Evolutionary conservation across 2,797 vertebrate species (phyloP).

Genomic region (Esox masquinongy): DNA sequence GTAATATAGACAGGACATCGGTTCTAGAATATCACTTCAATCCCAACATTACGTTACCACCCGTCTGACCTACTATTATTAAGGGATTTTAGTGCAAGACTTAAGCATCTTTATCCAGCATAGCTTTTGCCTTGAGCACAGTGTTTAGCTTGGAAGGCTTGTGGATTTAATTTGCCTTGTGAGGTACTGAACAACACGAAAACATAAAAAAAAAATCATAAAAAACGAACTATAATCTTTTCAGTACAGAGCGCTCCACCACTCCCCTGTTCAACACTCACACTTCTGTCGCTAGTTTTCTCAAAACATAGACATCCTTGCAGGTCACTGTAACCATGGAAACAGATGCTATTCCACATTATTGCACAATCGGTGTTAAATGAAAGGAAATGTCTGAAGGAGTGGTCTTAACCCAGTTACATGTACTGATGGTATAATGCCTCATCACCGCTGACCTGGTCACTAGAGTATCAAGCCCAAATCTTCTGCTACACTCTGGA

Average conservation of each 20-base stretch:
- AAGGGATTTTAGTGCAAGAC: slow-evolving; percentile 1
- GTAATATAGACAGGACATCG: background rate
- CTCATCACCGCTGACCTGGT: slow-evolving; percentile 29
- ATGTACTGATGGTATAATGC: slow-evolving; percentile 21
- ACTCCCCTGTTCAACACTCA: slow-evolving; percentile 32
- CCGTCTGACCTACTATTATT: background rate
- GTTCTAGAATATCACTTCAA: background rate
- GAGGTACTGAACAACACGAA: slow-evolving; percentile 44
- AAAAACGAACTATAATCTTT: slow-evolving; percentile 51
- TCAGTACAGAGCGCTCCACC: slow-evolving; percentile 22
- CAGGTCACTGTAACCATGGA: slow-evolving; percentile 77
- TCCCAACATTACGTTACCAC: background rate
- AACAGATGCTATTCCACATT: slow-evolving; percentile 71
- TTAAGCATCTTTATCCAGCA: slow-evolving; percentile 13
- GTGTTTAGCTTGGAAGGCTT: background rate
- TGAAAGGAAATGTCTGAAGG: slow-evolving; percentile 68
- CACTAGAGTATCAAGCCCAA: slow-evolving; percentile 16
- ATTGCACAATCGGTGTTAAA: slow-evolving; percentile 70
- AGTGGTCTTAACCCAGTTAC: slow-evolving; percentile 50
- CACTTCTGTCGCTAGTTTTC: slow-evolving; percentile 63
- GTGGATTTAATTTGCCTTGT: slow-evolving; percentile 26
- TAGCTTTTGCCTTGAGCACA: slow-evolving; percentile 35
- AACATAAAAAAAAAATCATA: slow-evolving; percentile 23
- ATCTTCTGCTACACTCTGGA: background rate
- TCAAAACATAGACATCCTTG: slow-evolving; percentile 68